These are phyloP conservation scores for Heliconius nattereri DNA, from an alignment of 1,140 invertebrate genomes.

Conservation along the genomic window DNA sequence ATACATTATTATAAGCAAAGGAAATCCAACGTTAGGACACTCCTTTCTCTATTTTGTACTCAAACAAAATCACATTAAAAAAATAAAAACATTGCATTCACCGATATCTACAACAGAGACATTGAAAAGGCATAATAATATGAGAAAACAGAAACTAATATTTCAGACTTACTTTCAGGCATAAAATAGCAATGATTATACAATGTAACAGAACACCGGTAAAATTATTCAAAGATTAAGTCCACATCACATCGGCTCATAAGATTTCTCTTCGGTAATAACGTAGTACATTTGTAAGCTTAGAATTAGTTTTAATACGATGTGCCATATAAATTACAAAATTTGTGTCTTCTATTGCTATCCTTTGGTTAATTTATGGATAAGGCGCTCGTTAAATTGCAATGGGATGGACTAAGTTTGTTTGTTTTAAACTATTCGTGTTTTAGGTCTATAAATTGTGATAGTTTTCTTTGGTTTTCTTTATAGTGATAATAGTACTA, in stretches of 20 bases:
- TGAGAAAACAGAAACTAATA: too few species aligned
- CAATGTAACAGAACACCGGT: neutral
- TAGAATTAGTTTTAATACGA: constrained; percentile 22
- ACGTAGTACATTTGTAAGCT: constrained; percentile 29
- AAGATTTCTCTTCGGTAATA: constrained; percentile 23
- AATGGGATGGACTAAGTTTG: neutral
- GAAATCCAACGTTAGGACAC: too few species aligned
- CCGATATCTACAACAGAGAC: too few species aligned
- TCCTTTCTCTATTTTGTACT: too few species aligned
- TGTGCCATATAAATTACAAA: constrained; percentile 3
- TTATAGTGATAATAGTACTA: too few species aligned
- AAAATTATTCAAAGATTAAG: constrained; percentile 25
- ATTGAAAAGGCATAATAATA: too few species aligned
- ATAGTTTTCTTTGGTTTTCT: neutral
- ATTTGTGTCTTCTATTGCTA: constrained; percentile 18
- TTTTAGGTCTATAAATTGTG: neutral
- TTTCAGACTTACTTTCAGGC: too few species aligned
- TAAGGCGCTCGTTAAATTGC: constrained; percentile 1
- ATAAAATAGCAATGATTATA: neutral
- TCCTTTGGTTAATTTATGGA: constrained; percentile 9
- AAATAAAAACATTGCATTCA: too few species aligned
- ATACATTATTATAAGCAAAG: too few species aligned
- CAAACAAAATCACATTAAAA: too few species aligned
- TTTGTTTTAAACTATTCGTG: neutral
- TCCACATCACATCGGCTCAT: constrained; percentile 23